Evolutionary conservation across 2,888 invertebrate genomes (phyloP), one percentile per base, ranked within the genome.

Genomic region (Panzeria rudis): DNA sequence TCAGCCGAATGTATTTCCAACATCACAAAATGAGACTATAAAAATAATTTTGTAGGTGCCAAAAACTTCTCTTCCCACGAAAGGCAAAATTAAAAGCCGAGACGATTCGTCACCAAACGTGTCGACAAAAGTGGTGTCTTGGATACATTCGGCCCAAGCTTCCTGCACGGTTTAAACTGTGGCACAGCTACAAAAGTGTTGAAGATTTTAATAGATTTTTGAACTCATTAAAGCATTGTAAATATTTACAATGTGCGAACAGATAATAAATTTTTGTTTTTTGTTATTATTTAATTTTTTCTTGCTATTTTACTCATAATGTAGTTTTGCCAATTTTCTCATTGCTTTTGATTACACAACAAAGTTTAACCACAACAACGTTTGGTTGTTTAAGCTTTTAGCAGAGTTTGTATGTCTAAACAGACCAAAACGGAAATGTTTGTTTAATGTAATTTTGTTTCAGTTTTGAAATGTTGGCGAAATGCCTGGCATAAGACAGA

Each of bases 221-320:
- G 54, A 23, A 68, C 78, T 78, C 50, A 78, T 83, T 73, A 69
- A 77, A 68, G 54, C 62, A 25, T n/a, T 83, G 68, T 78, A 78
- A 78, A 78, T 83, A 73, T 83, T 73, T 78, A 78, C 73, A 78
- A 56, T 52, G 52, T 61, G 20, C 35, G 13, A 68, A 81, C 3
- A 59, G 50, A 61, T n/a, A 50, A 44, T 56, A 23, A 17, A 25
- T 6, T 54, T 69, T 20, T 32, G 2, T 44, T 72, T 56, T 3
- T 8, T 29, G 29, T 66, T 52, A 20, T 35, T 35, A 35, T 20
- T 17, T 15, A 44, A 25, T n/a, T 72, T 59, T 44, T 77, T 35
- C n/a, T 25, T 47, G 23, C 68, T 47, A 23, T 35, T 56, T 47
- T n/a, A 47, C 3, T 7, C n/a, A 35, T 56, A 35, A 77, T 41